These are phyloP conservation scores for Oxyura jamaicensis DNA, from an alignment of 2,113 vertebrate species.

Conservation along the genomic window DNA sequence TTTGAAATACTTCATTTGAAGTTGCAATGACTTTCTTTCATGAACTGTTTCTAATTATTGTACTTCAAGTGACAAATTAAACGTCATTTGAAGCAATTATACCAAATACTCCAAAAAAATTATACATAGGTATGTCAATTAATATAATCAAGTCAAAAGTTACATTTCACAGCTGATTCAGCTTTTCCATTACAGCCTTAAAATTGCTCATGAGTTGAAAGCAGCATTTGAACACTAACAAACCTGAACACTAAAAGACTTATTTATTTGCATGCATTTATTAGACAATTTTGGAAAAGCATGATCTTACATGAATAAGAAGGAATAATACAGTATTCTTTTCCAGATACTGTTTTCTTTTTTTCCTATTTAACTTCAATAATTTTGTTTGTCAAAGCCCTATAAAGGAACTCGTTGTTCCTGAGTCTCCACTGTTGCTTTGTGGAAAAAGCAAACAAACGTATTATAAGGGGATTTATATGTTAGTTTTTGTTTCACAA, in stretches of 20 bases:
- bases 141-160: conserved; percentile 76
- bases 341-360: neutral
- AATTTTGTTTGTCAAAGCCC: conserved; percentile 27
- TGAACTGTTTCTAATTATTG: conserved; percentile 78
- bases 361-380: neutral
- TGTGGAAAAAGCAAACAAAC: conserved; percentile 43
- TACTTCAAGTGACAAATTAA: conserved; percentile 80
- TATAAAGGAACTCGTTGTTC: neutral
- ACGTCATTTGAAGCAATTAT: conserved; percentile 79
- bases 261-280: conserved; percentile 19
- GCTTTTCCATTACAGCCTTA: conserved; percentile 46
- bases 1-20: conserved; percentile 75
- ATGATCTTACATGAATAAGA: neutral
- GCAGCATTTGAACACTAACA: conserved; percentile 22
- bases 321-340: neutral
- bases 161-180: conserved; percentile 66
- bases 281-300: neutral
- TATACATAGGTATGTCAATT: conserved; percentile 75
- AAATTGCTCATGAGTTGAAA: conserved; percentile 45
- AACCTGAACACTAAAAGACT: neutral
- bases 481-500: conserved; percentile 43
- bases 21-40: conserved; percentile 77
- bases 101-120: conserved; percentile 73
- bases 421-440: neutral
- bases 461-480: conserved; percentile 40